These are phyloP conservation scores for Pterois miles DNA, from an alignment of 2,797 vertebrate species.

Conservation along the genomic window DNA sequence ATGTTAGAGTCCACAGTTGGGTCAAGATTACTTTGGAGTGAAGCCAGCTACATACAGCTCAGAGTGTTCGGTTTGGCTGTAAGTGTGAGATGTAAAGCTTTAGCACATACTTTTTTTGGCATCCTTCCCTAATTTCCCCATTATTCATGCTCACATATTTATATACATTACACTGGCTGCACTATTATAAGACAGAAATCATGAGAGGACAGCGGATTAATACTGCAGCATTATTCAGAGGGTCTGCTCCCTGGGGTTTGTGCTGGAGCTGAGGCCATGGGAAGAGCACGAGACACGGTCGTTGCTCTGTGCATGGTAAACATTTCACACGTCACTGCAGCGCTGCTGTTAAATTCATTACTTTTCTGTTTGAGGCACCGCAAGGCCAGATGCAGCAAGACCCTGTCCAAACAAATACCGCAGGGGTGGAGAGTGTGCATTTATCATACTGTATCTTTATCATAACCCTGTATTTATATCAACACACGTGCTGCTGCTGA, in stretches of 20 bases:
- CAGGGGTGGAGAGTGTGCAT: neutral
- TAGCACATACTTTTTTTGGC: neutral
- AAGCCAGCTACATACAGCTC: slow-evolving; percentile 8
- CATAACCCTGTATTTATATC: slow-evolving; percentile 22
- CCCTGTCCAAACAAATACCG: slow-evolving; percentile 23
- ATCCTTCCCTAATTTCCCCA: neutral
- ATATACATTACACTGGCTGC: neutral
- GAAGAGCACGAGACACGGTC: slow-evolving; percentile 60
- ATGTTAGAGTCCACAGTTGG: slow-evolving; percentile 16
- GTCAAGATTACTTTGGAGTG: slow-evolving; percentile 25
- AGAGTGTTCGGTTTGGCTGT: neutral
- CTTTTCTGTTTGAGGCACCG: slow-evolving; percentile 21
- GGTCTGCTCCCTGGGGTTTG: slow-evolving; percentile 49
- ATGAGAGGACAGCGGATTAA: neutral
- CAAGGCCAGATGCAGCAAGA: neutral
- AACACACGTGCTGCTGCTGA: slow-evolving; percentile 32
- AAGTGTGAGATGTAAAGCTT: slow-evolving; percentile 10
- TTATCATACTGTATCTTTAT: slow-evolving; percentile 25
- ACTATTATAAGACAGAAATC: neutral
- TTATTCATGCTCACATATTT: neutral
- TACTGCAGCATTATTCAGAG: slow-evolving; percentile 22
- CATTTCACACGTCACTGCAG: slow-evolving; percentile 55
- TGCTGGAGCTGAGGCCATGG: slow-evolving; percentile 62
- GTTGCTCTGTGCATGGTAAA: slow-evolving; percentile 58
- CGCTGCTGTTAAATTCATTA: slow-evolving; percentile 66